These are phyloP conservation scores for Salpingus planirostris DNA, from an alignment of 2,888 invertebrate genomes.

Conservation along the genomic window DNA sequence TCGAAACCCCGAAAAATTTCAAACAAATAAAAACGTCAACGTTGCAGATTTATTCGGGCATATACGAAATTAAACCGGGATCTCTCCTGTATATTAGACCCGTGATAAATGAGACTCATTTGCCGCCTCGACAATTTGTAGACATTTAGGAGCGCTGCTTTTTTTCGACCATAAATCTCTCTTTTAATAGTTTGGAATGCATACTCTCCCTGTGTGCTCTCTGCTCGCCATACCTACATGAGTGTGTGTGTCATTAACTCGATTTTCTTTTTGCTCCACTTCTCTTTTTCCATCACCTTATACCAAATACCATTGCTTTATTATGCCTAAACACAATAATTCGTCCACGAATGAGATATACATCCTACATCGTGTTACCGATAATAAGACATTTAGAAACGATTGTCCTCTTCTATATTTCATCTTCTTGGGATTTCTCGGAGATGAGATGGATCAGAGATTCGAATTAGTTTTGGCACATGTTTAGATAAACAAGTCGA, in stretches of 20 bases:
- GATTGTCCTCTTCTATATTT: no score
- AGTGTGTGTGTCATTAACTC: constrained; percentile 16
- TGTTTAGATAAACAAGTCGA: no score
- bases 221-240: background rate
- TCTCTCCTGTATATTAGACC: constrained; percentile 29
- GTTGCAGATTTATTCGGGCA: constrained; percentile 34
- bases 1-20: constrained; percentile 24
- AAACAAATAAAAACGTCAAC: constrained; percentile 37
- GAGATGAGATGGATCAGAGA: no score
- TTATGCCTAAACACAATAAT: no score
- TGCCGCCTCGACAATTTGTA: constrained; percentile 44
- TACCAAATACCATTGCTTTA: no score
- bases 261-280: constrained; percentile 7
- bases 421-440: no score
- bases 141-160: constrained; percentile 41
- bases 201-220: constrained; percentile 7
- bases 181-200: constrained; percentile 40
- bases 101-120: constrained; percentile 41
- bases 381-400: no score
- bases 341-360: no score
- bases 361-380: no score
- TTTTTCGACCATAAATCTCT: constrained; percentile 40
- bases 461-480: no score
- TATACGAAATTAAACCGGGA: constrained; percentile 34
- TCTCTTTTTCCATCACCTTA: no score